Conservation (phyloP, 2,113 vertebrate species). For the Dromiciops gliroides region DNA sequence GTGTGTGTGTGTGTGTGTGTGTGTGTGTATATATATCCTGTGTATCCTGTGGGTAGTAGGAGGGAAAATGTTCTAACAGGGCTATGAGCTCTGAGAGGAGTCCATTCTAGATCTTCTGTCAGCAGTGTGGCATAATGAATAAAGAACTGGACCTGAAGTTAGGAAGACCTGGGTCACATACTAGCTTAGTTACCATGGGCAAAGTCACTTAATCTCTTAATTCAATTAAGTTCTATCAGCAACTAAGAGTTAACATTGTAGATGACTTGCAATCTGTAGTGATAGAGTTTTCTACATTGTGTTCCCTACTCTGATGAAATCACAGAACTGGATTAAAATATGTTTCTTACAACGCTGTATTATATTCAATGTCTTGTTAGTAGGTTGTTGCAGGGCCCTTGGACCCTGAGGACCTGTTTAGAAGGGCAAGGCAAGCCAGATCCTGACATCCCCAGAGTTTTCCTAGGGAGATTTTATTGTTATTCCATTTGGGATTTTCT, state of each 20-base stretch:
- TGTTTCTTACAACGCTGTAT: not conserved
- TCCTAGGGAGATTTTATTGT: not conserved
- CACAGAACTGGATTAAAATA: not conserved
- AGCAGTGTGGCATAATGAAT: not conserved
- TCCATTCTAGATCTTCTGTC: not conserved
- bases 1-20: too few relatives aligned
- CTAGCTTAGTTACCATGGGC: not conserved
- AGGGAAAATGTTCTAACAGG: not conserved
- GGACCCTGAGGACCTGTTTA: not conserved
- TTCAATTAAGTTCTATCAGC: not conserved
- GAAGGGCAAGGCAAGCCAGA: not conserved
- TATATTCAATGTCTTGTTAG: too few relatives aligned
- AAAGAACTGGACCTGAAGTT: not conserved
- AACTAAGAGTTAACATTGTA: not conserved
- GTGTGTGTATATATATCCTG: too few relatives aligned
- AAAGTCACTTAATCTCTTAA: not conserved
- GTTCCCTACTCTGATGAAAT: not conserved
- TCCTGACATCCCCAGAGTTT: not conserved
- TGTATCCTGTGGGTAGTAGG: too few relatives aligned
- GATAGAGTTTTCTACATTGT: not conserved
- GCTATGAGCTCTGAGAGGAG: not conserved
- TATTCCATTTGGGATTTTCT: not conserved
- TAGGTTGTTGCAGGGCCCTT: not conserved
- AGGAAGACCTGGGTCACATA: not conserved
- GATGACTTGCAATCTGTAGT: not conserved